Conservation (phyloP, 2,888 invertebrate species). For the Apamea crenata region DNA sequence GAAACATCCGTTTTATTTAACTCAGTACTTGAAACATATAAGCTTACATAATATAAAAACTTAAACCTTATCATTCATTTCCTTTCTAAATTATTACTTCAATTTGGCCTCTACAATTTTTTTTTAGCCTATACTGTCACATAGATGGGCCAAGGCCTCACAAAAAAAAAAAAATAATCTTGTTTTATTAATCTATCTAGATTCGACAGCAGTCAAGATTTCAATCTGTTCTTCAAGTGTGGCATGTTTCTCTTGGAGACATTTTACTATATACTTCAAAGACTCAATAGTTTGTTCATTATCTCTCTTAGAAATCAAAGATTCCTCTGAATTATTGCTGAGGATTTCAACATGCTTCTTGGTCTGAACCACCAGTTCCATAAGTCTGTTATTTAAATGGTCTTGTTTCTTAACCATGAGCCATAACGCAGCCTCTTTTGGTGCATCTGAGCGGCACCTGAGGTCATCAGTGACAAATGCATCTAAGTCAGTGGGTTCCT, state of each 20-base stretch:
- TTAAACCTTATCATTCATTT: neutral
- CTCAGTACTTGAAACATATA: neutral
- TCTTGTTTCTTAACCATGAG: conserved; percentile 85
- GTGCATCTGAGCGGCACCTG: conserved; percentile 77
- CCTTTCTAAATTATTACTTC: neutral
- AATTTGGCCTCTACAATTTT: neutral
- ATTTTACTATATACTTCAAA: conserved; percentile 84
- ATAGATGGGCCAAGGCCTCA: no score
- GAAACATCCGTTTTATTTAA: conserved; percentile 31
- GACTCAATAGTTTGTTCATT: conserved; percentile 81
- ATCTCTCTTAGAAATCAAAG: conserved; percentile 74
- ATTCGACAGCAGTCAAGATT: conserved; percentile 85
- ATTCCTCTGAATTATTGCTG: conserved; percentile 78
- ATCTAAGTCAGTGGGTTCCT: conserved; percentile 80
- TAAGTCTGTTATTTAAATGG: conserved; percentile 80
- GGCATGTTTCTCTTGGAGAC: conserved; percentile 86
- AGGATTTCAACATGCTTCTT: conserved; percentile 81
- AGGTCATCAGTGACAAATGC: conserved; percentile 79
- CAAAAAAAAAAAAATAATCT: neutral
- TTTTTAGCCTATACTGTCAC: no score
- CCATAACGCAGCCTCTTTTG: conserved; percentile 82
- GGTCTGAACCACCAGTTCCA: conserved; percentile 78
- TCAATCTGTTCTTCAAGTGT: conserved; percentile 87
- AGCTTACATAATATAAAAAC: neutral
- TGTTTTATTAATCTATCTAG: conserved; percentile 71